Evolutionary conservation across 2,888 invertebrate genomes (phyloP).

Genomic region (Cryptophagus acutangulus): DNA sequence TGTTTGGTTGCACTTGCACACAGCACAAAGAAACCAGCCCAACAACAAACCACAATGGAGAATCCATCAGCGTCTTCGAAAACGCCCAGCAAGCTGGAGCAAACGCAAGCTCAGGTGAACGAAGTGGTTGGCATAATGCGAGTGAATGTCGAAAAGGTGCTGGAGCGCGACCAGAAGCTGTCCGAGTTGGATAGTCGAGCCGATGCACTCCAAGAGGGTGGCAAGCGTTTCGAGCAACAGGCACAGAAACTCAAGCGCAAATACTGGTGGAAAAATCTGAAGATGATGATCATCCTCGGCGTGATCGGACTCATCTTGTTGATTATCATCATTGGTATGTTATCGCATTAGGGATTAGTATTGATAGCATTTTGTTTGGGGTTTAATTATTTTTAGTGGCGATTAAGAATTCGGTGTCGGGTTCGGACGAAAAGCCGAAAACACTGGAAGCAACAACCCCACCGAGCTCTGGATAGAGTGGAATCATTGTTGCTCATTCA

Average conservation of each 20-base stretch:
- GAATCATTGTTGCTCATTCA: too few species aligned
- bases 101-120: constrained; percentile 47
- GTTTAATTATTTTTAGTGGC: too few species aligned
- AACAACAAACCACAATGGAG: too few species aligned
- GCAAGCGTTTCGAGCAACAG: constrained; percentile 95
- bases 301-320: constrained; percentile 76
- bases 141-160: constrained; percentile 91
- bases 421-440: too few species aligned
- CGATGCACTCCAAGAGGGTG: constrained; percentile 90
- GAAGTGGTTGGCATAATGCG: constrained; percentile 93
- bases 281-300: constrained; percentile 93
- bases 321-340: constrained; percentile 85
- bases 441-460: too few species aligned
- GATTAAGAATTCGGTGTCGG: too few species aligned
- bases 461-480: too few species aligned
- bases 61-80: too few species aligned
- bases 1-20: too few species aligned
- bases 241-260: constrained; percentile 95
- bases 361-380: too few species aligned
- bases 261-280: constrained; percentile 96
- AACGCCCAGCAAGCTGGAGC: constrained; percentile 43
- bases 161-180: constrained; percentile 92
- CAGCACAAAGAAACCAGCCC: too few species aligned
- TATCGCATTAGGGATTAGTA: too few species aligned
- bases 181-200: constrained; percentile 94